Conservation (phyloP, 2,797 vertebrate genomes). For the Myotis pilosus region DNA sequence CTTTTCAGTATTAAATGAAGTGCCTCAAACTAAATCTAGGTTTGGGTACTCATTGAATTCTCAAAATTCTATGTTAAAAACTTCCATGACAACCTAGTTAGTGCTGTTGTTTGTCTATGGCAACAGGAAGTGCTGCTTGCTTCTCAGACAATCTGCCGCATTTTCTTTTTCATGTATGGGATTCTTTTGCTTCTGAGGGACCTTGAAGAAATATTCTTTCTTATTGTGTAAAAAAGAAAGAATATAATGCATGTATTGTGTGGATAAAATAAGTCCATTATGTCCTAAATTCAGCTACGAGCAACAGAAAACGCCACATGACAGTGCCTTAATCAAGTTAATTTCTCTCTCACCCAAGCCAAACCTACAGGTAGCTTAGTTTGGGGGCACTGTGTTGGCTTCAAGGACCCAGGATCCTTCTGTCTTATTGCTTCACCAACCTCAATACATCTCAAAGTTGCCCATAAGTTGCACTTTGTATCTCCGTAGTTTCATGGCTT, state of each 20-base stretch:
- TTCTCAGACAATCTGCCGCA: not conserved
- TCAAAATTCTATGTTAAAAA: not conserved
- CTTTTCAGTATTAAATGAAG: slow-evolving; percentile 1
- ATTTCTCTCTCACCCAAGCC: not conserved
- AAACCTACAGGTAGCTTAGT: not conserved
- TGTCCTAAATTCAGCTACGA: not conserved
- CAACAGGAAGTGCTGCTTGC: not conserved
- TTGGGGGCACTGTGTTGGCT: not conserved
- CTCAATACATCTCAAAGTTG: not conserved
- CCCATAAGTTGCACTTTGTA: not conserved
- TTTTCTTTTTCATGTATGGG: not conserved
- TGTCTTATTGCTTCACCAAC: not conserved
- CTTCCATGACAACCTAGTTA: not conserved
- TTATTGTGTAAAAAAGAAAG: not conserved
- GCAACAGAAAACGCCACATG: not conserved
- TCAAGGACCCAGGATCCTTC: not conserved
- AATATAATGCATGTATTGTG: not conserved
- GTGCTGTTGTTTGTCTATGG: not conserved
- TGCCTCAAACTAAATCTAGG: not conserved
- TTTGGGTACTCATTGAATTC: not conserved
- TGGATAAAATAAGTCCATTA: not conserved
- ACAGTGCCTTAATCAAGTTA: not conserved
- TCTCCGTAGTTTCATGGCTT: not conserved
- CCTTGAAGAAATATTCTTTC: not conserved
- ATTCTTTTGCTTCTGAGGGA: not conserved